A percentile compares a stretch with the other conserved stretches of the same genome.
phyloP scores from a whole-genome alignment of 1,140 invertebrate genomes.

The Lepidurus apus region DNA sequence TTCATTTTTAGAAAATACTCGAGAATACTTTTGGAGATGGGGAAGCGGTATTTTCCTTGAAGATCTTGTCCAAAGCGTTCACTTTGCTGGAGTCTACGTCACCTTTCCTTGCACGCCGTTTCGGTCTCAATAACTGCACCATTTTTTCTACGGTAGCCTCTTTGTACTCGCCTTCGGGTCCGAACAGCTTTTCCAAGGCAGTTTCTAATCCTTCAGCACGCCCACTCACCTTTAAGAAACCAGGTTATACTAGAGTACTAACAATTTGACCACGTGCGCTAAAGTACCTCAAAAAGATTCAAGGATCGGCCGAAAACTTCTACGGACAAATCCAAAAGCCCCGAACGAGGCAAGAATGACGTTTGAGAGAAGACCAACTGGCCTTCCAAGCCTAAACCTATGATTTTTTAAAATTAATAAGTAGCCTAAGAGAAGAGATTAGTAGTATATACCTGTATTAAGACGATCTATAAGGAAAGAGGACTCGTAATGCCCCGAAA shows the following conservation, averaged over 20 bases:
- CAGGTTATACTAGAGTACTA: background rate
- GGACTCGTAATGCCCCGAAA: conserved; percentile 81
- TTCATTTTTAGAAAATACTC: background rate
- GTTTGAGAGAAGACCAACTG: conserved; percentile 83
- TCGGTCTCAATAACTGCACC: conserved; percentile 51
- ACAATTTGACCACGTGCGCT: conserved; percentile 33
- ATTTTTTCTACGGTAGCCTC: conserved; percentile 56
- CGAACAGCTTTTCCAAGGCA: conserved; percentile 73
- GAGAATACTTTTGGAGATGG: background rate
- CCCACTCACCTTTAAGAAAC: conserved; percentile 58
- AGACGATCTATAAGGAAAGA: conserved; percentile 80
- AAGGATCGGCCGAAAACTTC: conserved; percentile 86
- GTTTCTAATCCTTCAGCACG: conserved; percentile 78
- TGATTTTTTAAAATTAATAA: conserved; percentile 33
- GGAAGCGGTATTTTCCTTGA: conserved; percentile 43
- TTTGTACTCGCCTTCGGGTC: conserved; percentile 62
- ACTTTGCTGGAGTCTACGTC: conserved; percentile 48
- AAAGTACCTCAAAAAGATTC: conserved; percentile 74
- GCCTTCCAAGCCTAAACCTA: conserved; percentile 65
- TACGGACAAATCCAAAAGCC: conserved; percentile 73
- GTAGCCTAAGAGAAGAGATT: background rate
- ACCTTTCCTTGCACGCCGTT: conserved; percentile 41
- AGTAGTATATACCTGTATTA: conserved; percentile 59
- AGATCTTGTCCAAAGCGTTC: conserved; percentile 53
- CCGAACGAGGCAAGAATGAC: conserved; percentile 78